Evolutionary conservation across 2,797 vertebrate species (phyloP), one percentile per base, ranked within the genome.

Genomic region (Eulemur coronatus): DNA sequence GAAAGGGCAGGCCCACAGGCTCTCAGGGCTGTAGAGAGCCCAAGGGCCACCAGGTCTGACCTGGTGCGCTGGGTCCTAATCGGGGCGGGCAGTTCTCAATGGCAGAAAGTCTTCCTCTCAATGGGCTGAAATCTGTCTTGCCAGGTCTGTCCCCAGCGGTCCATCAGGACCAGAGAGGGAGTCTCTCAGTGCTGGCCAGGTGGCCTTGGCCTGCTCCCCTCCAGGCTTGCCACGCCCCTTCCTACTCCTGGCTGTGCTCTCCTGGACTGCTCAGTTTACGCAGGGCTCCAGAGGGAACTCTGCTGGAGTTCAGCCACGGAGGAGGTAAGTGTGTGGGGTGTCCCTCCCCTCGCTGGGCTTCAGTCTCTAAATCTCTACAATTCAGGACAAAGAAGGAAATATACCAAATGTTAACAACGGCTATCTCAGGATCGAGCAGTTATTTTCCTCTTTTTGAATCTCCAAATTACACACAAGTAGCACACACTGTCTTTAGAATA

Each of bases 161-260:
- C 24, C 48, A 14, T 30, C 0, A 14, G 84, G 84, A 26, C 61
- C 41, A 67, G 20, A 55, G 4, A 9, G 73, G 43, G 0, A 1
- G 24, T 17, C n/a, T 57, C 41, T 28, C 20, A n/a, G 72, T 9
- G 35, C 28, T 30, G 38, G 73, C 46, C 8, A 2, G 70, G 41
- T 0, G 10, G 84, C 61, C 13, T 5, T 2, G n/a, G 43, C 7
- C n/a, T 33, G 48, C 33, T 63, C 7, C 7, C 17, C 8, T 14
- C 52, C 11, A 18, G 55, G 0, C 57, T 41, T 33, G 79, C 30
- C 8, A 3, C 4, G 22, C 57, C 57, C 22, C 18, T 91, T 30
- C 57, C 41, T 7, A 5, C 1, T 26, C 41, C 61, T 17, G 48
- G 55, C 48, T 18, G 67, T 38, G 38, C 76, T 79, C 43, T 35